Base-by-base conservation (phyloP, 2,888 invertebrate species). In the Netelia fuscicornis region DNA sequence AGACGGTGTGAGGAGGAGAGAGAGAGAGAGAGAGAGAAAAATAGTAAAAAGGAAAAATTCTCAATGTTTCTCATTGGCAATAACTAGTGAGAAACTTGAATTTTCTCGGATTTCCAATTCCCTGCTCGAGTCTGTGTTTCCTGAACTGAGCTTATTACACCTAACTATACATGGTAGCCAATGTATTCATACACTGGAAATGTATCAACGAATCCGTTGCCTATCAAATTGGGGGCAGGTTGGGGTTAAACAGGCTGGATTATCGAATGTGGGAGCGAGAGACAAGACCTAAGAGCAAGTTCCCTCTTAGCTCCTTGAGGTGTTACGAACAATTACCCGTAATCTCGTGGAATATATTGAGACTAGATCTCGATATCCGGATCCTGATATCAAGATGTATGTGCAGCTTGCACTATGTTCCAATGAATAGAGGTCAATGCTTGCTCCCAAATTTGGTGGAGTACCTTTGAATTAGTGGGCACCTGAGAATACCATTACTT, bases 261-360 rank as follows among this genome's bases (percentile, higher is more conserved):
- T 65, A 52, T 30, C 37, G 54, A 60, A 30, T n/a, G 70, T 58
- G 11, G n/a, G 30, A 81, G 20, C 23, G 64, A 76, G 64, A 64
- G 65, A 52, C 23, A 1, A 48, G 48, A 48, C 48, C 48, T 11
- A 48, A 13, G 13, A 13, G 48, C 10, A 13, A 48, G 13, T 13
- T n/a, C 52, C 56, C 54, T 37, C 23, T 9, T 42, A 13, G 62
- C 37, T 48, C 62, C 78, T 37, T 79, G 52, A 62, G 74, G 68
- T 74, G 74, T 79, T 77, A 80, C 74, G 77, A 86, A 74, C 84
- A 86, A 86, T 86, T 86, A 86, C 77, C 77, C 77, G 78, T 83
- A 77, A 84, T 84, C 80, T 80, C 62, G 78, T 68, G 77, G 79
- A 74, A 86, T 82, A 84, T 72, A 84, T 79, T 82, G 58, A 71